Conservation (phyloP, 1,140 invertebrate species). For the Lasioglossum baleicum region DNA sequence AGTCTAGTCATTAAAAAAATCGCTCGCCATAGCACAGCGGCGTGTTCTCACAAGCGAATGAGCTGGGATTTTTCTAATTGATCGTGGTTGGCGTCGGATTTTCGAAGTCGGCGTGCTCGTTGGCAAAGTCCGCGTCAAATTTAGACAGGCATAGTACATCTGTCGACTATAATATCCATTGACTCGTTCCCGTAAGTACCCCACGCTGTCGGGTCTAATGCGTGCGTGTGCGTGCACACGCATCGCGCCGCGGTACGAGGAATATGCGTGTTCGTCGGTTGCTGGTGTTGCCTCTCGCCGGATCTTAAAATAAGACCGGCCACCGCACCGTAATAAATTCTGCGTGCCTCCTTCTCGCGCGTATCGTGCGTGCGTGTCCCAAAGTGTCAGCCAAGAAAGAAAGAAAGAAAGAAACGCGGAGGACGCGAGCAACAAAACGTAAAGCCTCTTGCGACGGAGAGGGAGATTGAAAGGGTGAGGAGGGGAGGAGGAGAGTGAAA, state of each 20-base stretch:
- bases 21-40: background rate
- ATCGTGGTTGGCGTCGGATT: background rate
- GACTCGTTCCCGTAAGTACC: constrained; percentile 60
- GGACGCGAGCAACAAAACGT: constrained; percentile 7
- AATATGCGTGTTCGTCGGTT: constrained; percentile 34
- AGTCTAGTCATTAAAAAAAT: background rate
- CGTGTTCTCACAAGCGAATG: background rate
- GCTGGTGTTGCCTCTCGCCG: constrained; percentile 24
- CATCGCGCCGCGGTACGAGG: constrained; percentile 3
- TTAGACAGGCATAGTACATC: constrained; percentile 62
- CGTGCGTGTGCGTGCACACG: constrained; percentile 15
- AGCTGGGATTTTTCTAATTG: background rate
- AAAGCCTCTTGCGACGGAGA: constrained; percentile 30
- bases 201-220: background rate
- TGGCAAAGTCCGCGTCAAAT: constrained; percentile 42
- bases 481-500: too few relatives aligned
- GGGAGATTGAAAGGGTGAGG: background rate
- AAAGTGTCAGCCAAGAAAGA: constrained; percentile 38
- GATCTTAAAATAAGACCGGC: constrained; percentile 76
- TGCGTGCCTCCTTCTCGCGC: constrained; percentile 42
- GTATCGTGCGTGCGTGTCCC: constrained; percentile 44
- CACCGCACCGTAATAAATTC: constrained; percentile 72
- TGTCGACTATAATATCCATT: constrained; percentile 63
- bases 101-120: background rate
- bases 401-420: background rate